These are phyloP conservation scores for Labroides dimidiatus DNA, from an alignment of 2,797 vertebrate genomes.

Conservation along the genomic window DNA sequence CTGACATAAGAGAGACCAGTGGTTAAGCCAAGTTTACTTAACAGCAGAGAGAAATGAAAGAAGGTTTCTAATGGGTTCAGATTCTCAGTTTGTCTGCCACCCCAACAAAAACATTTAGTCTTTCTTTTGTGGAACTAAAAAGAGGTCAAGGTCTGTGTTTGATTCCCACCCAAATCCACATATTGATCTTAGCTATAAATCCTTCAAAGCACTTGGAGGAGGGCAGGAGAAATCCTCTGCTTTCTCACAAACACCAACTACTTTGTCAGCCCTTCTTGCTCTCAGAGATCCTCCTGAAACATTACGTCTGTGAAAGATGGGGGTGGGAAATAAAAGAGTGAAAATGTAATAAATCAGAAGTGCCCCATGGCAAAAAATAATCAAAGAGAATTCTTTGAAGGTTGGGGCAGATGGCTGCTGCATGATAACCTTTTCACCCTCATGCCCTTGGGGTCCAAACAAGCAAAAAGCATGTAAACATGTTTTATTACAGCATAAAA, in stretches of 20 bases:
- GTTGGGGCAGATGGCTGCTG: conserved; percentile 54
- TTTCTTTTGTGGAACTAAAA: conserved; percentile 54
- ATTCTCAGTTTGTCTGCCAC: conserved; percentile 37
- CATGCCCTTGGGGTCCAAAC: conserved; percentile 61
- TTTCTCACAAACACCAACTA: conserved; percentile 56
- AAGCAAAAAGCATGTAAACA: conserved; percentile 81
- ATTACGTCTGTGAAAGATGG: conserved; percentile 42
- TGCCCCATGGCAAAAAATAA: conserved; percentile 36
- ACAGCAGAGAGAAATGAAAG: conserved; percentile 35
- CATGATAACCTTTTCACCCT: conserved; percentile 84
- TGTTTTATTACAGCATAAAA: conserved; percentile 84
- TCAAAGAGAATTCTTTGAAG: conserved; percentile 65
- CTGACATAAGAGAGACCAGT: conserved; percentile 17
- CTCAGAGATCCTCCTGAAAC: conserved; percentile 47
- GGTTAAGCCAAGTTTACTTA: conserved; percentile 48
- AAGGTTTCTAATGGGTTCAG: conserved; percentile 34
- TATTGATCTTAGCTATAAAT: conserved; percentile 73
- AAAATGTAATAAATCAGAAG: conserved; percentile 63
- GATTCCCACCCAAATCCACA: conserved; percentile 65
- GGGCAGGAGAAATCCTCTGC: conserved; percentile 40
- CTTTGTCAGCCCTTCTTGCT: conserved; percentile 7
- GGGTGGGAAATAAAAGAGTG: conserved; percentile 46
- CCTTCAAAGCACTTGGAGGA: conserved; percentile 61
- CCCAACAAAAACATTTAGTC: conserved; percentile 55
- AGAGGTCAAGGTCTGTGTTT: conserved; percentile 69